Conservation (phyloP, 2,113 vertebrate genomes). For the Pantherophis guttatus region DNA sequence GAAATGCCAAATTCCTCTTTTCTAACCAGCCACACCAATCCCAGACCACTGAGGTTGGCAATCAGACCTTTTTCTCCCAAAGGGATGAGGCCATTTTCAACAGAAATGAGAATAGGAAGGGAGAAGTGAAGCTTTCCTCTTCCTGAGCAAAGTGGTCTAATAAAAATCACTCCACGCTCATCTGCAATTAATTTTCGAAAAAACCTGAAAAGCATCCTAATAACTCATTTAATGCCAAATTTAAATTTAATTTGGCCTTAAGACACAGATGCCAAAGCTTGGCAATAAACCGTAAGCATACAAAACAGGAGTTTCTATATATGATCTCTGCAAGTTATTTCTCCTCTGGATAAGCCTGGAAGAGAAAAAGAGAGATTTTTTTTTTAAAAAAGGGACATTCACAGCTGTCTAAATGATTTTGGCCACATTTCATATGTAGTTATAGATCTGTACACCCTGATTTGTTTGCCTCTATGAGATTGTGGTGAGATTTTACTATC, state of each 20-base stretch:
- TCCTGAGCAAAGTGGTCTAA: not conserved
- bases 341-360: not conserved
- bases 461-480: constrained; percentile 5
- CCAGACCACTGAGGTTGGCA: not conserved
- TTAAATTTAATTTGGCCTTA: not conserved
- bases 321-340: not conserved
- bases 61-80: not conserved
- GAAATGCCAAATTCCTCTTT: not conserved
- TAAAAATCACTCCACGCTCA: not conserved
- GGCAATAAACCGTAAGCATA: not conserved
- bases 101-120: not conserved
- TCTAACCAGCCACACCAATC: not conserved
- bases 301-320: not conserved
- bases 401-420: not conserved
- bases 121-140: not conserved
- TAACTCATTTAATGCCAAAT: not conserved
- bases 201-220: not conserved
- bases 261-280: not conserved
- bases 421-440: not conserved
- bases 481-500: not conserved
- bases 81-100: not conserved
- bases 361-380: not conserved
- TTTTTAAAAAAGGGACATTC: not conserved
- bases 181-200: not conserved
- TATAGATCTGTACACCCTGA: not conserved